These are phyloP conservation scores for Celastrina argiolus DNA, from an alignment of 2,888 invertebrate genomes.

Conservation along the genomic window DNA sequence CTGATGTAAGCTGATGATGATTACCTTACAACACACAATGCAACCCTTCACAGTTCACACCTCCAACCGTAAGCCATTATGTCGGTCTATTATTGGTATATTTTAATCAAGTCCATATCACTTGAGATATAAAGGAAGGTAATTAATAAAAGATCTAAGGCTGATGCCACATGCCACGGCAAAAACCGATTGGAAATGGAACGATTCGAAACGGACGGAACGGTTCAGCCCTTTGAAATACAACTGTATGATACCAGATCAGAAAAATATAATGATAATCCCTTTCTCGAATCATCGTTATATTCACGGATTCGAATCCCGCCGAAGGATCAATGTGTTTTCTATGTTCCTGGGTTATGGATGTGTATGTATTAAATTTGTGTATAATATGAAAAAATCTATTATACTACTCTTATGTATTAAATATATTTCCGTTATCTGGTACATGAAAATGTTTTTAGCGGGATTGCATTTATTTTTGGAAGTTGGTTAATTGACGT, in stretches of 20 bases:
- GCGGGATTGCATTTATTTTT: too few species aligned
- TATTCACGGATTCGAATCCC: too few species aligned
- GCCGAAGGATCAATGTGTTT: too few species aligned
- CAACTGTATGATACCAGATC: slow-evolving; percentile 38
- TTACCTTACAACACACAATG: background rate
- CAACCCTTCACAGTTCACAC: slow-evolving; percentile 24
- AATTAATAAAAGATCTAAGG: slow-evolving; percentile 67
- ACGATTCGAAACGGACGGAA: slow-evolving; percentile 69
- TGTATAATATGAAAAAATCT: too few species aligned
- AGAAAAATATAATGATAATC: slow-evolving; percentile 28
- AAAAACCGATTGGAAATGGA: slow-evolving; percentile 70
- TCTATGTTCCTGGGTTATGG: too few species aligned
- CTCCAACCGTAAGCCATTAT: slow-evolving; percentile 50
- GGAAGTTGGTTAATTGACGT: too few species aligned
- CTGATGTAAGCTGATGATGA: background rate
- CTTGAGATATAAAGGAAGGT: slow-evolving; percentile 68
- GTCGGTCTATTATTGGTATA: slow-evolving; percentile 69
- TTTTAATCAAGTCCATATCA: slow-evolving; percentile 75
- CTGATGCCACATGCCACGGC: slow-evolving; percentile 66
- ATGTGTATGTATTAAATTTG: too few species aligned
- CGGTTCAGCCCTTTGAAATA: slow-evolving; percentile 57
- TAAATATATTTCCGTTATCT: too few species aligned
- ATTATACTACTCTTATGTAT: too few species aligned
- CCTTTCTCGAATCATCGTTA: too few species aligned
- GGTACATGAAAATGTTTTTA: too few species aligned